Percentiles rank a stretch among this genome's conserved stretches.
These are phyloP conservation scores for Acropternis orthonyx DNA, from an alignment of 2,797 vertebrate species.

Conservation along the genomic window DNA sequence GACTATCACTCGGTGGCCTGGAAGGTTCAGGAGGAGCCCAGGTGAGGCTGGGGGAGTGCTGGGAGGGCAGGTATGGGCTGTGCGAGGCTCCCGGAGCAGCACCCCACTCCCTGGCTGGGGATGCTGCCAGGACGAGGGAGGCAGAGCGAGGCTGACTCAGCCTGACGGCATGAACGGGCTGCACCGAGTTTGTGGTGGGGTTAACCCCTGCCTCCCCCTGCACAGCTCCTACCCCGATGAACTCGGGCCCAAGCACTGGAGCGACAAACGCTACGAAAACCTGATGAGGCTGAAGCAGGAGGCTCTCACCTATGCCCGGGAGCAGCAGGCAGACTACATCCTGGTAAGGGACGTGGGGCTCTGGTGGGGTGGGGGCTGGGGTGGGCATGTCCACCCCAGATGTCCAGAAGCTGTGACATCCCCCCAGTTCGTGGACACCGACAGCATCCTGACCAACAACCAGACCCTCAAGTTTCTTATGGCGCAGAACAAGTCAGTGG, in stretches of 20 bases:
- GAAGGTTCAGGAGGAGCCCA: constrained; percentile 86
- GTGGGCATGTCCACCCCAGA: accelerated
- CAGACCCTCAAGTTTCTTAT: constrained; percentile 86
- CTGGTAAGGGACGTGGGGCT: constrained; percentile 77
- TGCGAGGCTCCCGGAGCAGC: not conserved
- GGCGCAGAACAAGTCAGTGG: constrained; percentile 86
- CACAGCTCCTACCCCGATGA: constrained; percentile 88
- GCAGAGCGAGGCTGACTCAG: not conserved
- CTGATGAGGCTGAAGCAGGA: constrained; percentile 95
- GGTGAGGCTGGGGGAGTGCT: constrained; percentile 71
- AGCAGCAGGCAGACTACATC: constrained; percentile 89
- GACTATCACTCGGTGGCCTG: constrained; percentile 87
- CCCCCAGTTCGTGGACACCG: constrained; percentile 87
- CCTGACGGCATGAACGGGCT: accelerated
- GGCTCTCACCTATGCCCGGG: constrained; percentile 87
- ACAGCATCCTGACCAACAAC: constrained; percentile 92
- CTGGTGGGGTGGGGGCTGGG: not conserved
- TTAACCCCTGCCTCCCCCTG: constrained; percentile 20
- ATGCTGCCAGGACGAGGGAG: not conserved
- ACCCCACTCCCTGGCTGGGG: accelerated
- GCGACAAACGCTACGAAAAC: constrained; percentile 87
- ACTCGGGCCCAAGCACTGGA: constrained; percentile 94
- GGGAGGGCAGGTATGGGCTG: not conserved
- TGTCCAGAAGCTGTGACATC: not conserved
- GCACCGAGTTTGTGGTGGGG: not conserved